These are phyloP conservation scores for Trichogramma evanescens DNA, from an alignment of 2,888 invertebrate species.

Conservation along the genomic window DNA sequence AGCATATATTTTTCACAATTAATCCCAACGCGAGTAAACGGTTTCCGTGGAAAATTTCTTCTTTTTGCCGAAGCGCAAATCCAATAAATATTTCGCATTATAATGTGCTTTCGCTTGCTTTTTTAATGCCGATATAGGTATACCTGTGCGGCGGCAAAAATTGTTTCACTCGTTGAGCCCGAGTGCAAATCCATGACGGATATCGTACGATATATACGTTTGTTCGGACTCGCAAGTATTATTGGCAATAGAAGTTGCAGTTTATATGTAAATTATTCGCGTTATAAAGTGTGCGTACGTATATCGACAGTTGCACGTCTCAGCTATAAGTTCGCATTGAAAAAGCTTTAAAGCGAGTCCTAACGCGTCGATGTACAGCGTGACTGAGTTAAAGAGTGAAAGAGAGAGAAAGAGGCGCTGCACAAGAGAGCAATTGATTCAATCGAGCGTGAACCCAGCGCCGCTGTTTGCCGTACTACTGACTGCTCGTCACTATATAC, in stretches of 20 bases:
- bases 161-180: not conserved
- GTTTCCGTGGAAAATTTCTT: not conserved
- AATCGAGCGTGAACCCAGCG: conserved; percentile 12
- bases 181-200: no score
- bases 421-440: conserved; percentile 20
- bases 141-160: not conserved
- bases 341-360: no score
- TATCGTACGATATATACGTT: no score
- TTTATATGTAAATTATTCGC: conserved; percentile 5
- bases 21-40: not conserved
- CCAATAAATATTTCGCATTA: not conserved
- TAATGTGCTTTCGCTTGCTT: not conserved
- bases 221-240: no score
- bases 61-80: not conserved
- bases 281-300: conserved; percentile 13
- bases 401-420: conserved; percentile 1
- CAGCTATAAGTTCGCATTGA: no score
- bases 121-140: not conserved
- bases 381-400: no score
- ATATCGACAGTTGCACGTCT: conserved; percentile 5
- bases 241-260: no score
- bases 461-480: no score
- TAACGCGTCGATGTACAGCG: no score
- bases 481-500: no score
- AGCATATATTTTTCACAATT: no score